Base-by-base conservation (phyloP, 1,140 invertebrate genomes). In the Euura lappo region DNA sequence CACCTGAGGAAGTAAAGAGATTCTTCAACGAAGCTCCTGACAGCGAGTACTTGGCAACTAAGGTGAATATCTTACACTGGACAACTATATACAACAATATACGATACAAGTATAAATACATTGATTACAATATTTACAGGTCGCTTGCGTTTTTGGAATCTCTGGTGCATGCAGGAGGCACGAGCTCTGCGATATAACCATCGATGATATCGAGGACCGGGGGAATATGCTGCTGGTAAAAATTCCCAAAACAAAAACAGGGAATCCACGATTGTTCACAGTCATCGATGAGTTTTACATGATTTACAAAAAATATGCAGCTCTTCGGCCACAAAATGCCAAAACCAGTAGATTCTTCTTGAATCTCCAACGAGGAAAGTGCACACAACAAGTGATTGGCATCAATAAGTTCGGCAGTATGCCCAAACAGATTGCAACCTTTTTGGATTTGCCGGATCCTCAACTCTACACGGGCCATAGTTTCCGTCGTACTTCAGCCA, bases 171-270 rank as follows among this genome's bases (percentile, higher is more conserved):
- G 77, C 45, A 73, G 77, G 65, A 66, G 76, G 45, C 68, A 73
- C 3, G 76, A 81, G 72, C 60, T 82, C 28, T 65, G 69, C 6
- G 72, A 78, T 44, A 72, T 81, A 44, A 76, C 70, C 7, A 46
- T 74, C 13, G 71, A 81, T 13, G 74, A 81, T 66, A 74, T 82
- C 64, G 73, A 80, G 71, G 72, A 72, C 66, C 74, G 76, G n/a
- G 72, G 66, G 0, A 60, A 76, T 51, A 68, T 76, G 28, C 11
- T 78, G 8, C 2, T 80, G 42, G 76, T 80, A 10, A 79, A 75
- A 42, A 60, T 80, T 68, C 72, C 43, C 69, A 70, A 75, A 13
- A 73, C 68, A 8, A 77, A 72, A 64, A 75, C 64, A 6, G 46
- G 69, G 8, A 45, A 68, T 68, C 47, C 75, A 28, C 42, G 76